Conservation (phyloP, 2,113 vertebrate genomes). For the Rallus limicola region DNA sequence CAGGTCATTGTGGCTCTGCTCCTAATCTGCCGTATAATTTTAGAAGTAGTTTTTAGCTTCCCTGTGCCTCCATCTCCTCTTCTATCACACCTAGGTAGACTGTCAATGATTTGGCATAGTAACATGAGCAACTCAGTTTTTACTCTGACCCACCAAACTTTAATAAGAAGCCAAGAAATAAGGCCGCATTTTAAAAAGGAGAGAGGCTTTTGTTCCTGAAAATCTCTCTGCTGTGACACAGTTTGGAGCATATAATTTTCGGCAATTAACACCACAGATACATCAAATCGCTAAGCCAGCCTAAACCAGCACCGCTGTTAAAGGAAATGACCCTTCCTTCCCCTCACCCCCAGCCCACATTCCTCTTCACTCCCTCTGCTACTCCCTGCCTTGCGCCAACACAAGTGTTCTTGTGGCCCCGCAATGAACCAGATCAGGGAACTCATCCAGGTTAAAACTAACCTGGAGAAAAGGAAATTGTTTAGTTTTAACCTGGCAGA, state of each 20-base stretch:
- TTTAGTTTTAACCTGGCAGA: slow-evolving; percentile 46
- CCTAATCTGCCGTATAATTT: background rate
- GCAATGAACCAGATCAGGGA: slow-evolving; percentile 53
- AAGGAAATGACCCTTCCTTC: slow-evolving; percentile 54
- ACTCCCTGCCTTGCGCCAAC: background rate
- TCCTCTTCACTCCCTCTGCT: slow-evolving; percentile 11
- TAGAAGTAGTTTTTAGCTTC: background rate
- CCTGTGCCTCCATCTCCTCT: background rate
- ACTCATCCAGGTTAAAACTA: slow-evolving; percentile 52
- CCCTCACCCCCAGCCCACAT: slow-evolving; percentile 1
- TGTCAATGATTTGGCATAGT: background rate
- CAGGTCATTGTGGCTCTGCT: background rate
- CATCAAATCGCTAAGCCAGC: slow-evolving; percentile 16
- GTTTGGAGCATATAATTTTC: slow-evolving; percentile 31
- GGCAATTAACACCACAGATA: slow-evolving; percentile 57
- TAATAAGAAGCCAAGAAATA: background rate
- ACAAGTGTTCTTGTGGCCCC: slow-evolving; percentile 27
- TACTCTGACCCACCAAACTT: background rate
- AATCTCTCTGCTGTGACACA: slow-evolving; percentile 6
- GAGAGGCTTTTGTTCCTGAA: background rate
- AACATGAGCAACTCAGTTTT: background rate
- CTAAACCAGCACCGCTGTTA: slow-evolving; percentile 16
- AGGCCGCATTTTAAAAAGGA: background rate
- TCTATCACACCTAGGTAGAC: background rate
- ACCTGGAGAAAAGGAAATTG: slow-evolving; percentile 60